A percentile compares a stretch with the other conserved stretches of the same genome.
Conservation (phyloP, 2,888 invertebrate genomes). For the Drosophila longiperda region DNA sequence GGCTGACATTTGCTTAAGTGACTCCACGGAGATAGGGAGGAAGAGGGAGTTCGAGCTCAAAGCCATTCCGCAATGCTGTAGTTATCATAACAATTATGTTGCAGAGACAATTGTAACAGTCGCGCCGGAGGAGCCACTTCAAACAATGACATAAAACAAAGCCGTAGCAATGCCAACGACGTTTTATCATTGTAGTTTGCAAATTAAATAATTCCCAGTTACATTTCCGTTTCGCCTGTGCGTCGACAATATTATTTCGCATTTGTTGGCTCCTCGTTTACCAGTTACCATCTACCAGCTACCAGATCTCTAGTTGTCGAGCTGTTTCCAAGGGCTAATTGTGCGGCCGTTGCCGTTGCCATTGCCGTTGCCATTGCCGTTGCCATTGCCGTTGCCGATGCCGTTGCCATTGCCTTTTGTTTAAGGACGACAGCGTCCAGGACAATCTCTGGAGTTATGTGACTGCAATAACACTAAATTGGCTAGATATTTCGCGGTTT, state of each 20-base stretch:
- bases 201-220: conserved; percentile 82
- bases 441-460: conserved; percentile 75
- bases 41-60: conserved; percentile 6
- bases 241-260: conserved; percentile 75
- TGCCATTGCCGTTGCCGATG: conserved; percentile 16
- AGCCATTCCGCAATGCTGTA: conserved; percentile 43
- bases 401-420: conserved; percentile 33
- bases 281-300: conserved; percentile 35
- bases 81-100: conserved; percentile 77
- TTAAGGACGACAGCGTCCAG: conserved; percentile 53
- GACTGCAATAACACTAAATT: conserved; percentile 82
- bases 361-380: conserved; percentile 33
- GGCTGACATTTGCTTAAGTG: conserved; percentile 70
- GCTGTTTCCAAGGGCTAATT: conserved; percentile 74
- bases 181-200: conserved; percentile 70
- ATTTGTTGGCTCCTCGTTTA: conserved; percentile 46
- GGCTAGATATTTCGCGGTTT: conserved; percentile 77
- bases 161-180: conserved; percentile 30
- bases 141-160: conserved; percentile 73
- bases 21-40: conserved; percentile 36
- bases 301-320: conserved; percentile 32
- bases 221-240: conserved; percentile 77
- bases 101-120: conserved; percentile 66
- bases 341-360: conserved; percentile 61
- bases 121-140: conserved; percentile 59